These are phyloP conservation scores for Tinea pellionella DNA, from an alignment of 2,888 invertebrate genomes.

Conservation along the genomic window DNA sequence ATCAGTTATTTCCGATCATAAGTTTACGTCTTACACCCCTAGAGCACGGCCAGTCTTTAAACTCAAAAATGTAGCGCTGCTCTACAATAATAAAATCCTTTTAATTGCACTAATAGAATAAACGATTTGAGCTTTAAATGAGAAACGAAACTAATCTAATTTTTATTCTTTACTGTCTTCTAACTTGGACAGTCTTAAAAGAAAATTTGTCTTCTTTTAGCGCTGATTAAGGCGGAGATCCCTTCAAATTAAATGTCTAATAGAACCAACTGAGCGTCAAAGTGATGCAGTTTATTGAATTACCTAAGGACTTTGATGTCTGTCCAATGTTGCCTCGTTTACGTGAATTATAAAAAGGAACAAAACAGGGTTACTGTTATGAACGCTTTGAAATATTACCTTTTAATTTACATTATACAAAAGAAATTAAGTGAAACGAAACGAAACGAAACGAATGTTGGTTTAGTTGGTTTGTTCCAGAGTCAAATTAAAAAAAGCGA, in stretches of 20 bases:
- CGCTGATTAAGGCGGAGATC: slow-evolving; percentile 49
- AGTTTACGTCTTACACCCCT: too few relatives aligned
- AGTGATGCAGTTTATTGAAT: slow-evolving; percentile 61
- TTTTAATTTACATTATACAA: too few relatives aligned
- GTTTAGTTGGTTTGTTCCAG: too few relatives aligned
- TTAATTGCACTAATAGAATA: not conserved
- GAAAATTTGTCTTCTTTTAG: slow-evolving; percentile 13
- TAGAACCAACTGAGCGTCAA: slow-evolving; percentile 25
- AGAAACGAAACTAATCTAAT: slow-evolving; percentile 1
- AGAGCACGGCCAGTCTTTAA: too few relatives aligned
- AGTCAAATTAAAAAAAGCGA: too few relatives aligned
- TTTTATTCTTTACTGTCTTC: not conserved
- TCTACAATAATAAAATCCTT: not conserved
- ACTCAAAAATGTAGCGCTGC: too few relatives aligned
- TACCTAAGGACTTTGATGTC: slow-evolving; percentile 56
- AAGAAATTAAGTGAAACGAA: too few relatives aligned
- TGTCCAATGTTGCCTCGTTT: slow-evolving; percentile 36
- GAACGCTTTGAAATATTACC: slow-evolving; percentile 13
- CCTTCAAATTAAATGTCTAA: slow-evolving; percentile 45
- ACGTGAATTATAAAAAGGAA: slow-evolving; percentile 19
- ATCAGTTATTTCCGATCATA: too few relatives aligned
- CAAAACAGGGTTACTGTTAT: slow-evolving; percentile 7
- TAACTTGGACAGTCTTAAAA: not conserved
- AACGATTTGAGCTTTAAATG: not conserved
- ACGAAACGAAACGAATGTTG: too few relatives aligned